A percentile compares a stretch with the other conserved stretches of the same genome.
phyloP scores from a whole-genome alignment of 1,140 invertebrate species.

The Leptinotarsa defecta region DNA sequence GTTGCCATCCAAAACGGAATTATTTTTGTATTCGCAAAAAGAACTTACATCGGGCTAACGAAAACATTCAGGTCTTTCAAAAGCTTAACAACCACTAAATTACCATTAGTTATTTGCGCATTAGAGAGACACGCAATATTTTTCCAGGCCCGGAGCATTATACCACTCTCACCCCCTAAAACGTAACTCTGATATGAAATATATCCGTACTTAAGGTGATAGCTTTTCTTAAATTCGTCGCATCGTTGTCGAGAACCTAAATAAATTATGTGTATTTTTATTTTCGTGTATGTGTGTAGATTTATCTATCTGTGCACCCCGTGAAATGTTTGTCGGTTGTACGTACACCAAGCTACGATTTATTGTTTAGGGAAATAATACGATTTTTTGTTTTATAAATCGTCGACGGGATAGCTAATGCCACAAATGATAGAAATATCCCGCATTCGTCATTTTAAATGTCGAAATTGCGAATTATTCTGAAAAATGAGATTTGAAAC shows the following conservation, averaged over 20 bases:
- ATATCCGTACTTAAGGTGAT: constrained; percentile 45
- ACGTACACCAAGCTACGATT: constrained; percentile 26
- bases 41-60: background rate
- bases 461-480: background rate
- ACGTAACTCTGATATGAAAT: constrained; percentile 40
- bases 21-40: background rate
- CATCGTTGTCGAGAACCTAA: constrained; percentile 32
- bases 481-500: too few relatives aligned
- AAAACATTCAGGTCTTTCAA: background rate
- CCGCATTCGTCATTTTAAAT: background rate
- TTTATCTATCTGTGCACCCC: constrained; percentile 30
- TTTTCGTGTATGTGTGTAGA: constrained; percentile 32
- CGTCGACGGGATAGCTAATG: constrained; percentile 14
- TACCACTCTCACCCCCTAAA: constrained; percentile 21
- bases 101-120: constrained; percentile 38
- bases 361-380: constrained; percentile 25
- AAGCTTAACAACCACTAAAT: constrained; percentile 39
- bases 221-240: constrained; percentile 46
- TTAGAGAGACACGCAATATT: constrained; percentile 43
- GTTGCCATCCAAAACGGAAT: too few relatives aligned
- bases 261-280: constrained; percentile 37
- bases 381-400: constrained; percentile 27
- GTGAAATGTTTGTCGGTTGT: constrained; percentile 12
- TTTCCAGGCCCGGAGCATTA: constrained; percentile 28
- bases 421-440: background rate